A percentile compares a stretch with the other conserved stretches of the same genome.
phyloP scores from a whole-genome alignment of 2,113 vertebrate species.

The Sylvicapra grimmia region DNA sequence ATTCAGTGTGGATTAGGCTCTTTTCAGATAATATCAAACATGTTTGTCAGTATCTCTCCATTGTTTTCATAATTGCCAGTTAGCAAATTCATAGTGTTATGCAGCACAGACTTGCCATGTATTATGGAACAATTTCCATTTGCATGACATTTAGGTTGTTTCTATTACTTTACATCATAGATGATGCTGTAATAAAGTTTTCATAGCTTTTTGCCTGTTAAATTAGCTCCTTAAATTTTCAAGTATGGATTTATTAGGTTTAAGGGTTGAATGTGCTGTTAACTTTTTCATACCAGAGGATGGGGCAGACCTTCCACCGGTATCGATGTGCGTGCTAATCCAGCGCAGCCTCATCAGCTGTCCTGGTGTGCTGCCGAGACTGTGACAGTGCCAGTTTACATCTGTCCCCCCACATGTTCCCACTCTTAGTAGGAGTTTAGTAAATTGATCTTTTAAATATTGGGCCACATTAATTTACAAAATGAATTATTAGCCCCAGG shows the following conservation, averaged over 20 bases:
- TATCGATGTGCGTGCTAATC: neutral
- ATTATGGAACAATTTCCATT: neutral
- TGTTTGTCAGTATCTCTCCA: neutral
- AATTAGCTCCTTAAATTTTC: slow-evolving; percentile 4
- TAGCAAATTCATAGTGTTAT: neutral
- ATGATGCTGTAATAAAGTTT: neutral
- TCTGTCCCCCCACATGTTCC: neutral
- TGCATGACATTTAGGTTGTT: neutral
- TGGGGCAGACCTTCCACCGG: neutral
- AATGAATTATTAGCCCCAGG: neutral
- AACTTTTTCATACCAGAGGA: neutral
- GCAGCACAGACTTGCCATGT: neutral
- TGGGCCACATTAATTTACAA: neutral
- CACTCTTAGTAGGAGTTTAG: neutral
- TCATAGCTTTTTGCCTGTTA: neutral
- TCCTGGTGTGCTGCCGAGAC: too few relatives aligned
- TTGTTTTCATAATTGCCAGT: neutral
- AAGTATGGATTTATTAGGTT: neutral
- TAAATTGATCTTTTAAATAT: neutral
- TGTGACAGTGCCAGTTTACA: too few relatives aligned
- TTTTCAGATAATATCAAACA: neutral
- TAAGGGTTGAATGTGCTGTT: neutral
- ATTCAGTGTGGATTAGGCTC: neutral
- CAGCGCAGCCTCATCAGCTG: neutral
- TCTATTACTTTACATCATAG: neutral